Conservation (phyloP, 2,797 vertebrate genomes). For the Myotis vivesi region DNA sequence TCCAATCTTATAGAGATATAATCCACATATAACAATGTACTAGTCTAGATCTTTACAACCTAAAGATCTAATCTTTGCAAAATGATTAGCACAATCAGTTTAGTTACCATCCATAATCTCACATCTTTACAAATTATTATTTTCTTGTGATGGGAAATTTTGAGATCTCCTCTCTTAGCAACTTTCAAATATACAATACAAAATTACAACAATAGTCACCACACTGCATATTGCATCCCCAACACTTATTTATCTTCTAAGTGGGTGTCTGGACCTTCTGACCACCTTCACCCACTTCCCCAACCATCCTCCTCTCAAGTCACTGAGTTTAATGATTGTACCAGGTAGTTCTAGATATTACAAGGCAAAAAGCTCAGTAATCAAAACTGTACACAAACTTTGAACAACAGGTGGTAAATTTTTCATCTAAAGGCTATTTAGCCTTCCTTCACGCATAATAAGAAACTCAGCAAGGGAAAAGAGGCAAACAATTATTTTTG, state of each 20-base stretch:
- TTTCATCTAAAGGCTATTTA: not conserved
- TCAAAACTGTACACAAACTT: not conserved
- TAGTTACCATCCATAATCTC: not conserved
- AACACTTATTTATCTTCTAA: not conserved
- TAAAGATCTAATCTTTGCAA: not conserved
- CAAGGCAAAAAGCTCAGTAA: not conserved
- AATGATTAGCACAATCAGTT: not conserved
- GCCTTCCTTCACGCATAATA: not conserved
- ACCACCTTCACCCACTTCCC: not conserved
- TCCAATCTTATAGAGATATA: not conserved
- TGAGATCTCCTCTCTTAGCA: not conserved
- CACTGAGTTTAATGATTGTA: not conserved
- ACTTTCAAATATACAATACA: not conserved
- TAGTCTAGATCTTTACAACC: not conserved
- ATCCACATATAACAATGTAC: not conserved
- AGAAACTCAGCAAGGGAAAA: not conserved
- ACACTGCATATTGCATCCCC: not conserved
- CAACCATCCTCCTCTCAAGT: not conserved
- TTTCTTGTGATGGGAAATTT: not conserved
- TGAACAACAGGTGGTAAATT: not conserved
- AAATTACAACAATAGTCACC: not conserved
- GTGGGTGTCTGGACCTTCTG: not conserved
- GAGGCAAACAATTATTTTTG: not conserved
- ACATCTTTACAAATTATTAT: not conserved
- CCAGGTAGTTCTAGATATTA: not conserved